A percentile compares a stretch with the other conserved stretches of the same genome.
phyloP scores from a whole-genome alignment of 2,113 vertebrate genomes.

The Vulpes vulpes region DNA sequence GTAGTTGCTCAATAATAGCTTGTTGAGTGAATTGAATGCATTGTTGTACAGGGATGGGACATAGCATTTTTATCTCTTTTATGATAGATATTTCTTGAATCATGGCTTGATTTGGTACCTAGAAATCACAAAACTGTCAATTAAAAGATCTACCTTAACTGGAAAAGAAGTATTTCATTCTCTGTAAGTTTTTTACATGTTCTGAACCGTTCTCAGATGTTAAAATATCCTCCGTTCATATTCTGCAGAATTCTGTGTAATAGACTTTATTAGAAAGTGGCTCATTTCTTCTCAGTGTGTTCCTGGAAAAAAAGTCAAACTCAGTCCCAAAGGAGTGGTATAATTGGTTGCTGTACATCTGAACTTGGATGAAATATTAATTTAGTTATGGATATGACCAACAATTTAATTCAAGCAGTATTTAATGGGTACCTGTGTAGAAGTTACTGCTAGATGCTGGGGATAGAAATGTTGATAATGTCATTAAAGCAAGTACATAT shows the following conservation, averaged over 20 bases:
- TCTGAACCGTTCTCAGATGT: neutral
- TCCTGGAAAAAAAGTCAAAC: slow-evolving; percentile 21
- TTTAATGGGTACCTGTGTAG: neutral
- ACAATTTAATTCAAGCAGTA: slow-evolving; percentile 8
- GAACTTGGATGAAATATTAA: neutral
- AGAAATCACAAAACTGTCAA: neutral
- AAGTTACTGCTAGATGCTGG: neutral
- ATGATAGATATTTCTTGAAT: neutral
- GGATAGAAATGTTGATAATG: neutral
- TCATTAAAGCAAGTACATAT: neutral
- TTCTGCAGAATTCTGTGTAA: neutral
- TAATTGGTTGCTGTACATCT: slow-evolving; percentile 22
- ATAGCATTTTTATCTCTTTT: neutral
- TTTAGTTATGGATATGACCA: slow-evolving; percentile 1
- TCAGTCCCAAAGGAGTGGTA: neutral
- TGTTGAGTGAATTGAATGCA: neutral
- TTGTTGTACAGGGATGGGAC: neutral
- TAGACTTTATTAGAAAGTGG: neutral
- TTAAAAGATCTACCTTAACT: slow-evolving; percentile 19
- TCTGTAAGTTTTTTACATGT: neutral
- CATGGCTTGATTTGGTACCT: neutral
- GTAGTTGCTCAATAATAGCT: neutral
- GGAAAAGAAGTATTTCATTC: slow-evolving; percentile 17
- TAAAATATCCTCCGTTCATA: neutral
- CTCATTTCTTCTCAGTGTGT: neutral